Percentiles rank a stretch among this genome's conserved stretches.
These are phyloP conservation scores for Cotesia glomerata DNA, from an alignment of 1,140 invertebrate species.

Conservation along the genomic window DNA sequence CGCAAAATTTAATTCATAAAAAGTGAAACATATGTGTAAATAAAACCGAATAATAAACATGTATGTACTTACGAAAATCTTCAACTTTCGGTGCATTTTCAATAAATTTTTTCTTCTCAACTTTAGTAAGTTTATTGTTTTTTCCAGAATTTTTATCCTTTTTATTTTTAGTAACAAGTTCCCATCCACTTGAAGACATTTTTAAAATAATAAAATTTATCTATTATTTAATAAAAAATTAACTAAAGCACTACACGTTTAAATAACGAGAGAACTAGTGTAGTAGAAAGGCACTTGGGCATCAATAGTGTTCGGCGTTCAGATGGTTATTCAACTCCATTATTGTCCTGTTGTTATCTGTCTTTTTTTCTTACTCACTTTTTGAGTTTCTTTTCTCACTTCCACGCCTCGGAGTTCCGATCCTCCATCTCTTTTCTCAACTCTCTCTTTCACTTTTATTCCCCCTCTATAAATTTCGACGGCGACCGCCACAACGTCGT, in stretches of 20 bases:
- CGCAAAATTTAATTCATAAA: neutral
- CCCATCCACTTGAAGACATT: slow-evolving; percentile 76
- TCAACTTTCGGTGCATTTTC: slow-evolving; percentile 69
- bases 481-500: no score
- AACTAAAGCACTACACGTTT: slow-evolving; percentile 4
- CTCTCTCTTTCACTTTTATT: no score
- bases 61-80: slow-evolving; percentile 66
- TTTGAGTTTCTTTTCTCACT: no score
- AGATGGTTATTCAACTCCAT: slow-evolving; percentile 35
- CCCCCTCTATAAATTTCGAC: no score
- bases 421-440: no score
- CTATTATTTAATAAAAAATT: slow-evolving; percentile 11
- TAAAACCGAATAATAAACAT: neutral
- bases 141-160: slow-evolving; percentile 69
- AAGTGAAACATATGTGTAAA: neutral
- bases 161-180: slow-evolving; percentile 77
- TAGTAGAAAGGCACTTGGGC: slow-evolving; percentile 2
- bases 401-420: no score
- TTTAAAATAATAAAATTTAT: slow-evolving; percentile 34
- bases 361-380: neutral
- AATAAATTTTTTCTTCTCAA: slow-evolving; percentile 68
- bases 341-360: neutral
- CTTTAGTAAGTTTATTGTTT: slow-evolving; percentile 65
- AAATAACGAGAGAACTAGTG: neutral
- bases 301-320: slow-evolving; percentile 21